Evolutionary conservation across 1,140 invertebrate species (phyloP).

Genomic region (Tetramorium parvispinum): DNA sequence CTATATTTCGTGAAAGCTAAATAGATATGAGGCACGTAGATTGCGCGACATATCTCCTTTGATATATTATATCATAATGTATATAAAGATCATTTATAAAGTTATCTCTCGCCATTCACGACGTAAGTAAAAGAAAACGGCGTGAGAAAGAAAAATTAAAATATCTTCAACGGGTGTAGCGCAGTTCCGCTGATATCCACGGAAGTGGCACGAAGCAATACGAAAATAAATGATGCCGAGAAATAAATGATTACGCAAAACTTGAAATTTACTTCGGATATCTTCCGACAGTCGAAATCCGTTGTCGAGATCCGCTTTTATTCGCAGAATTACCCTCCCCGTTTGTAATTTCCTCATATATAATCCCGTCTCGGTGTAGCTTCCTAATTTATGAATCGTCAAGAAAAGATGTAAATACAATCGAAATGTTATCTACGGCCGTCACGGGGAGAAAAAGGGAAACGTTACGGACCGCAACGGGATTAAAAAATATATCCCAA

Average conservation of each 20-base stretch:
- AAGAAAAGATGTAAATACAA: constrained; percentile 54
- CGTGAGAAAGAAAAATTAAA: constrained; percentile 2
- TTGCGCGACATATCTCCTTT: neutral
- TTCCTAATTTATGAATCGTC: constrained; percentile 55
- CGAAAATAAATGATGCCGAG: neutral
- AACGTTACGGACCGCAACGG: constrained; percentile 20
- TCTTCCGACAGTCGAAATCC: neutral
- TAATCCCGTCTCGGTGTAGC: neutral
- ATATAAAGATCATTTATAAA: constrained; percentile 41
- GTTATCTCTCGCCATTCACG: neutral
- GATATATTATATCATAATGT: constrained; percentile 12
- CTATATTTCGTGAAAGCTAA: neutral
- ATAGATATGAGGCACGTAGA: neutral
- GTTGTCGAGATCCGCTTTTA: neutral
- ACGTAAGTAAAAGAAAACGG: neutral
- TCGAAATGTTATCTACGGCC: constrained; percentile 60
- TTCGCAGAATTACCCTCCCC: neutral
- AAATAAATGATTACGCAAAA: constrained; percentile 20
- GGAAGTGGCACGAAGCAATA: neutral
- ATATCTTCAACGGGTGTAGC: neutral
- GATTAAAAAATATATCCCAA: constrained; percentile 68
- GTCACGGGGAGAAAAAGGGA: constrained; percentile 10
- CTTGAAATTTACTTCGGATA: neutral
- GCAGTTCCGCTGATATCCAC: neutral
- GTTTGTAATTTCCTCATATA: neutral